Conservation (phyloP, 1,140 invertebrate species). For the Portunus trituberculatus region DNA sequence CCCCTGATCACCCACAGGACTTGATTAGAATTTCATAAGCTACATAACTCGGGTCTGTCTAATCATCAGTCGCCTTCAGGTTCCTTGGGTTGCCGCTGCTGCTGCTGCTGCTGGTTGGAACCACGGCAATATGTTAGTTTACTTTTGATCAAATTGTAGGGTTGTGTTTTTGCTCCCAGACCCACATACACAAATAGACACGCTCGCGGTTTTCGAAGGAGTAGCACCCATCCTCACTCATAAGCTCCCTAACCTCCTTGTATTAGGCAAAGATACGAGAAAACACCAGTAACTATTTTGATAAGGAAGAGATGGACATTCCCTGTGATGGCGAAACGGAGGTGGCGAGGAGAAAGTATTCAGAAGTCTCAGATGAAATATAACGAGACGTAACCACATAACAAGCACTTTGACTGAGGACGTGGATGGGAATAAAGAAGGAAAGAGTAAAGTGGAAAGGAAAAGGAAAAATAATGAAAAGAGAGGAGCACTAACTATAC, state of each 20-base stretch:
- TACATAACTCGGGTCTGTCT: neutral
- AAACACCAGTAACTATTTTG: neutral
- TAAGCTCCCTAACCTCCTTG: neutral
- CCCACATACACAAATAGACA: too few species aligned
- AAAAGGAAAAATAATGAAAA: neutral
- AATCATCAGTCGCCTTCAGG: neutral
- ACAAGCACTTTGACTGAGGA: neutral
- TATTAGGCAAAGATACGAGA: neutral
- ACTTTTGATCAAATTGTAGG: neutral
- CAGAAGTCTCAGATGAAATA: neutral
- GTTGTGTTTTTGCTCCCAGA: neutral
- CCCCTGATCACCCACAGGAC: neutral
- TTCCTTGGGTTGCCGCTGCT: neutral
- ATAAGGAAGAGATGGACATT: neutral
- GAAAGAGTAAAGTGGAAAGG: neutral
- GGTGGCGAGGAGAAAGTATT: neutral
- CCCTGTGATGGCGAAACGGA: neutral
- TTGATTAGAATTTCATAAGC: conserved; percentile 23
- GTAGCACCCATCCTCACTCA: neutral
- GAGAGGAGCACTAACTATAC: neutral
- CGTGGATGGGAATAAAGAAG: neutral
- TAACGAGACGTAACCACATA: too few species aligned
- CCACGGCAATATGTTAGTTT: neutral
- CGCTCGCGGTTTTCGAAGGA: neutral
- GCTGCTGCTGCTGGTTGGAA: neutral